A percentile compares a stretch with the other conserved stretches of the same genome.
Conservation (phyloP, 2,797 vertebrate species). For the Gastrophryne carolinensis region DNA sequence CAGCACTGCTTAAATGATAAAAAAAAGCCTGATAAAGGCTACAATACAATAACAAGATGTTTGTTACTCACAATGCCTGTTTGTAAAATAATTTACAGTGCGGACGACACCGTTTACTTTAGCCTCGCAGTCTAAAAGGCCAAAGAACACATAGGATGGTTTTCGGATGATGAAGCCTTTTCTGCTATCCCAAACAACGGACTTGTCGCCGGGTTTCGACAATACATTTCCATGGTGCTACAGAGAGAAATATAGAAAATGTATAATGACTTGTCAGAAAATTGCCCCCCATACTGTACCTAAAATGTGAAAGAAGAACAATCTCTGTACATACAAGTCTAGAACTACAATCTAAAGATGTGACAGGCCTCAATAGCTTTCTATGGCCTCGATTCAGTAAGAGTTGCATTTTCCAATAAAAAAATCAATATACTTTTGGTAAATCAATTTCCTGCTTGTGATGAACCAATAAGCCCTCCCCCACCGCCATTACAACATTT, state of each 20-base stretch:
- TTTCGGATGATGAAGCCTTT: conserved; percentile 84
- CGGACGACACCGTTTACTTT: conserved; percentile 64
- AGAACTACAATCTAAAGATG: not conserved
- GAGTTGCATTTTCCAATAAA: too few relatives aligned
- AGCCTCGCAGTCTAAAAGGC: conserved; percentile 83
- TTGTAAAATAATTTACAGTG: conserved; percentile 75
- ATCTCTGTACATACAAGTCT: not conserved
- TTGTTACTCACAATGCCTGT: conserved; percentile 77
- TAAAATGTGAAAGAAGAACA: too few relatives aligned
- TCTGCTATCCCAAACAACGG: conserved; percentile 85
- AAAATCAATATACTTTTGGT: too few relatives aligned
- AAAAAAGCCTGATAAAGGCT: not conserved
- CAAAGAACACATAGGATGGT: conserved; percentile 79
- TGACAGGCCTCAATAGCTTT: too few relatives aligned
- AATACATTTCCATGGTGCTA: conserved; percentile 36
- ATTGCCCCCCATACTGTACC: too few relatives aligned
- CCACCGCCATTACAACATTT: too few relatives aligned
- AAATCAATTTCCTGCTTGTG: too few relatives aligned
- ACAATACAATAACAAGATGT: not conserved
- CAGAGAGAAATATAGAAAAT: conserved; percentile 20
- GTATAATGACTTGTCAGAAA: too few relatives aligned
- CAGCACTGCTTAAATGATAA: not conserved
- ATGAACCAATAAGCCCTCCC: too few relatives aligned
- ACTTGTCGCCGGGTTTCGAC: conserved; percentile 75
- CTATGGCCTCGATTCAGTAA: too few relatives aligned